phyloP scores from a whole-genome alignment of 2,888 invertebrate species.

The Cantharis rufa region DNA sequence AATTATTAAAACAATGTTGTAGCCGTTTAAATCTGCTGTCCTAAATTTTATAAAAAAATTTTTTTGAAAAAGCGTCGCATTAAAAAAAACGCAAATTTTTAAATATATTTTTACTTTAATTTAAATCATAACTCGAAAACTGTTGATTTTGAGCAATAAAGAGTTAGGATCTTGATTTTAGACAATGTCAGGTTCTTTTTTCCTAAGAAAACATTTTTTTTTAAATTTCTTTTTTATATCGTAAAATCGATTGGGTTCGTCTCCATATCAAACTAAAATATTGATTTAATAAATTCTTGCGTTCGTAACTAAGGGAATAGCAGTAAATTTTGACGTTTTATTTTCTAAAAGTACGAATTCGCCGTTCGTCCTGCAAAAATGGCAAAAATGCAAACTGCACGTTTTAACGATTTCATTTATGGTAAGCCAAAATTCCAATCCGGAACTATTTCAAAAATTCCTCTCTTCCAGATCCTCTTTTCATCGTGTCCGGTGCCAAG shows the following conservation, averaged over 20 bases:
- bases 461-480: slow-evolving; percentile 59
- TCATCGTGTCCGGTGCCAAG: slow-evolving; percentile 61
- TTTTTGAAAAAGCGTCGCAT: too few relatives aligned
- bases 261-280: neutral
- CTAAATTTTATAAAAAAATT: too few relatives aligned
- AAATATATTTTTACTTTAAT: too few relatives aligned
- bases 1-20: too few relatives aligned
- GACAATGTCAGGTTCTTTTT: too few relatives aligned
- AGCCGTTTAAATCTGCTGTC: too few relatives aligned
- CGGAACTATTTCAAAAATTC: neutral
- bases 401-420: slow-evolving; percentile 36
- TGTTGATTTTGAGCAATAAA: too few relatives aligned
- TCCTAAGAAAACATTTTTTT: too few relatives aligned
- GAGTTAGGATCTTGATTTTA: too few relatives aligned
- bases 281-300: neutral
- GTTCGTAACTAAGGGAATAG: neutral
- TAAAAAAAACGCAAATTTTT: too few relatives aligned
- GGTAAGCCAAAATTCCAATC: slow-evolving; percentile 24
- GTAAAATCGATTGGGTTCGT: neutral
- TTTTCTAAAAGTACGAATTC: neutral
- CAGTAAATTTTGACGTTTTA: neutral
- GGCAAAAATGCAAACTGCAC: slow-evolving; percentile 11
- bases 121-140: too few relatives aligned
- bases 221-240: too few relatives aligned
- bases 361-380: neutral